These are phyloP conservation scores for Lasius platythorax DNA, from an alignment of 2,888 invertebrate genomes.

Conservation along the genomic window DNA sequence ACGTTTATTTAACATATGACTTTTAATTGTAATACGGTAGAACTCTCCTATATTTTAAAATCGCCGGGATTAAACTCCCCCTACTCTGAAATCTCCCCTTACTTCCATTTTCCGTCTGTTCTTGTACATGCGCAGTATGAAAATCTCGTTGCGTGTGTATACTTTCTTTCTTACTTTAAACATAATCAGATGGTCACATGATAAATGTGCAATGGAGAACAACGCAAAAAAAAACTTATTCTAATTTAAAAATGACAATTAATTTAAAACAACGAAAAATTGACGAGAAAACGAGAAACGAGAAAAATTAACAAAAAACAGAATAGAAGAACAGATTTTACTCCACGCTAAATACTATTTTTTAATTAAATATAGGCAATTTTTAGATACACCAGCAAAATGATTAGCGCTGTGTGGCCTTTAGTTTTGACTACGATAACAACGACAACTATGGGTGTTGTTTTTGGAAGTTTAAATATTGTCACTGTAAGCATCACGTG, in stretches of 20 bases:
- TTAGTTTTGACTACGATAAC: constrained; percentile 19
- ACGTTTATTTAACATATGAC: too few relatives aligned
- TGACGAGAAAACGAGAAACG: too few relatives aligned
- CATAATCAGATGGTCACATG: not conserved
- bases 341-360: not conserved
- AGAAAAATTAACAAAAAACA: not conserved
- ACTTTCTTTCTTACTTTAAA: not conserved
- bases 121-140: too few relatives aligned
- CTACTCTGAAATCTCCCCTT: not conserved
- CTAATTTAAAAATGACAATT: not conserved
- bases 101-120: too few relatives aligned
- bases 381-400: constrained; percentile 24
- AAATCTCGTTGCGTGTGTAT: too few relatives aligned
- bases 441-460: constrained; percentile 17
- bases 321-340: not conserved
- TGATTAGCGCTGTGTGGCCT: not conserved
- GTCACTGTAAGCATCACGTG: constrained; percentile 18
- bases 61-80: not conserved
- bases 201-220: not conserved
- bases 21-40: too few relatives aligned
- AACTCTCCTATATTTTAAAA: not conserved
- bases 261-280: too few relatives aligned
- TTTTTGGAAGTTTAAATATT: constrained; percentile 39
- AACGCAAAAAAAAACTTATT: not conserved
- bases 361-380: not conserved